These are phyloP conservation scores for Loriculus beryllinus DNA, from an alignment of 2,797 vertebrate species.

Conservation along the genomic window DNA sequence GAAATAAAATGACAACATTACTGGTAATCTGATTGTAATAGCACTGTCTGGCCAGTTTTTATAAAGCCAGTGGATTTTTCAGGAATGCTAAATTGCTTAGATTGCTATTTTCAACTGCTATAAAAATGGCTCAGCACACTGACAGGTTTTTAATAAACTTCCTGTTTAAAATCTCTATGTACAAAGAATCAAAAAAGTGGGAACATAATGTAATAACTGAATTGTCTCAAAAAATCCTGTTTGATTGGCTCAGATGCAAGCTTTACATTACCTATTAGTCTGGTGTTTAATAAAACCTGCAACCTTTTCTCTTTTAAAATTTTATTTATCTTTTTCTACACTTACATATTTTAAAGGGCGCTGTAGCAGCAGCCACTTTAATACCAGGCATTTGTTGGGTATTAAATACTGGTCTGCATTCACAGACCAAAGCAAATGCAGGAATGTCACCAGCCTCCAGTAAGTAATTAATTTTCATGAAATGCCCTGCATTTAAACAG, in stretches of 20 bases:
- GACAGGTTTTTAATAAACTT: not conserved
- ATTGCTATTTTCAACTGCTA: not conserved
- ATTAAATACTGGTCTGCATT: not conserved
- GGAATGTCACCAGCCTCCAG: not conserved
- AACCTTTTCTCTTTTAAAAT: not conserved
- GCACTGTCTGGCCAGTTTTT: conserved; percentile 5
- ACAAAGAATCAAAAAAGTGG: not conserved
- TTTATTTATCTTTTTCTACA: not conserved
- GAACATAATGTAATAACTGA: not conserved
- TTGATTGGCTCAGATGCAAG: not conserved
- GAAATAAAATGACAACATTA: conserved; percentile 24
- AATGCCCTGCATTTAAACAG: conserved; percentile 32
- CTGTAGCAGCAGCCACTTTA: not conserved
- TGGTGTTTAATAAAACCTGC: not conserved
- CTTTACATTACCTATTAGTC: not conserved
- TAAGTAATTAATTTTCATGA: conserved; percentile 49
- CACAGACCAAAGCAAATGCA: conserved; percentile 6
- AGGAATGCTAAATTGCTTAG: conserved; percentile 5
- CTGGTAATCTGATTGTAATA: not conserved
- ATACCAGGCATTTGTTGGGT: not conserved
- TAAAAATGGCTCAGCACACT: not conserved
- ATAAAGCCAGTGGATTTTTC: conserved; percentile 17
- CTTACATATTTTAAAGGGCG: not conserved
- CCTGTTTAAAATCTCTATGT: not conserved
- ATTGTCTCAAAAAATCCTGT: not conserved